phyloP scores from a whole-genome alignment of 1,140 invertebrate species.

The Centruroides sculpturatus region DNA sequence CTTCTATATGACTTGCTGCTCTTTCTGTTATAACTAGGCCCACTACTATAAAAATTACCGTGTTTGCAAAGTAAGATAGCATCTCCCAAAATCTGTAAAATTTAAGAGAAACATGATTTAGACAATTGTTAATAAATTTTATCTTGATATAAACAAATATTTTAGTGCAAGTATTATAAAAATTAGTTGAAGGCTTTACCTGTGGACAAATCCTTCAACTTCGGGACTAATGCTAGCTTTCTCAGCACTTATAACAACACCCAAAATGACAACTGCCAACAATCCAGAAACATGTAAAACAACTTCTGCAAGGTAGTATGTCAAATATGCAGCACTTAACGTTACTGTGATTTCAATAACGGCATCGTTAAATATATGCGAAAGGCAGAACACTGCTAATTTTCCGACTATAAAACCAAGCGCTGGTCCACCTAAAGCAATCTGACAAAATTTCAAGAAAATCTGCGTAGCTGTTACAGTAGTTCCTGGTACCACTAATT shows the following conservation, averaged over 20 bases:
- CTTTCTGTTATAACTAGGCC: slow-evolving; percentile 31
- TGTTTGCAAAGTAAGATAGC: slow-evolving; percentile 33
- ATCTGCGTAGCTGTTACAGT: background rate
- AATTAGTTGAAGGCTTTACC: slow-evolving; percentile 17
- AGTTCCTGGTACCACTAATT: slow-evolving; percentile 8
- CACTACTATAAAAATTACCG: slow-evolving; percentile 34
- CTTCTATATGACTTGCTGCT: slow-evolving; percentile 17
- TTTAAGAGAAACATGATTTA: slow-evolving; percentile 5
- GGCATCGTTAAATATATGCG: slow-evolving; percentile 29
- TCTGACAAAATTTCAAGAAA: slow-evolving; percentile 3
- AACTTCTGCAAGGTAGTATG: slow-evolving; percentile 31
- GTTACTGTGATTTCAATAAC: slow-evolving; percentile 33
- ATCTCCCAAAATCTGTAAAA: slow-evolving; percentile 33
- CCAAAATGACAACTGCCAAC: slow-evolving; percentile 32
- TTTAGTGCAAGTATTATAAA: no score
- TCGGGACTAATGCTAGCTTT: slow-evolving; percentile 33
- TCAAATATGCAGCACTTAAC: slow-evolving; percentile 31
- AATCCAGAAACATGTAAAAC: slow-evolving; percentile 32
- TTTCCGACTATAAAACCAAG: slow-evolving; percentile 30
- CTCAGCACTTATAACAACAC: slow-evolving; percentile 28
- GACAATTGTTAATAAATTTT: slow-evolving; percentile 4
- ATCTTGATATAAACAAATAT: no score
- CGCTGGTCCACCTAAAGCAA: slow-evolving; percentile 14
- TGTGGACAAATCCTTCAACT: slow-evolving; percentile 31
- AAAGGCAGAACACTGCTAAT: slow-evolving; percentile 26